Conservation (phyloP, 2,888 invertebrate species). For the Oeneis ivallda region DNA sequence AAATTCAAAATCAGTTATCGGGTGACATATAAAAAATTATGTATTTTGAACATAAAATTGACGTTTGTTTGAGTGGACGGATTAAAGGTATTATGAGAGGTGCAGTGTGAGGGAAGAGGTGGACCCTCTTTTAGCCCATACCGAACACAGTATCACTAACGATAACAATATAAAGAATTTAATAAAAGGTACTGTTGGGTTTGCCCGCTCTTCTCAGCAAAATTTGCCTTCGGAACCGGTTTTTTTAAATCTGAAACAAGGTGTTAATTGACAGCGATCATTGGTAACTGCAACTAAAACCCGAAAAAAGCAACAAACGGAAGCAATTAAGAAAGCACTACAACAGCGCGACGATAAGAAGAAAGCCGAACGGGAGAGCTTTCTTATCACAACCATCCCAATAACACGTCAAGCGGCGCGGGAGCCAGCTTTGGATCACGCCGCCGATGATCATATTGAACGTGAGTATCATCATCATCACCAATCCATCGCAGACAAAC, state of each 20-base stretch:
- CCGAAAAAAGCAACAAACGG: conserved; percentile 99
- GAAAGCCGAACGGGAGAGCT: conserved; percentile 96
- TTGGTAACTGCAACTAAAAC: conserved; percentile 99
- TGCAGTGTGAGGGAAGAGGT: too few relatives aligned
- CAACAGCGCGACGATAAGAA: conserved; percentile 98
- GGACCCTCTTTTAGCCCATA: too few relatives aligned
- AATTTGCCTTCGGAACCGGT: conserved; percentile 10
- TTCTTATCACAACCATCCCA: conserved; percentile 96
- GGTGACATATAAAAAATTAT: too few relatives aligned
- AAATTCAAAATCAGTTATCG: too few relatives aligned
- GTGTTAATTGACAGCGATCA: conserved; percentile 84
- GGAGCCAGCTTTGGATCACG: conserved; percentile 95
- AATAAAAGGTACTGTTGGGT: too few relatives aligned
- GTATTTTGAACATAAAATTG: too few relatives aligned
- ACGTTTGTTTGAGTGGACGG: too few relatives aligned
- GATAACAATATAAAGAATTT: too few relatives aligned
- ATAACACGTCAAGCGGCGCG: conserved; percentile 97
- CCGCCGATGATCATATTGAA: conserved; percentile 93
- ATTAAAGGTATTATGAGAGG: too few relatives aligned
- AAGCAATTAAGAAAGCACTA: conserved; percentile 96
- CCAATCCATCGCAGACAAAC: too few relatives aligned
- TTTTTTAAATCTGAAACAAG: not conserved
- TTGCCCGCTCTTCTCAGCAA: too few relatives aligned
- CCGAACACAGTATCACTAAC: too few relatives aligned
- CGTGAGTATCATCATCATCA: conserved; percentile 68